A percentile compares a stretch with the other conserved stretches of the same genome.
Evolutionary conservation across 2,888 invertebrate genomes (phyloP).

Genomic region (Calliphora vomitoria): DNA sequence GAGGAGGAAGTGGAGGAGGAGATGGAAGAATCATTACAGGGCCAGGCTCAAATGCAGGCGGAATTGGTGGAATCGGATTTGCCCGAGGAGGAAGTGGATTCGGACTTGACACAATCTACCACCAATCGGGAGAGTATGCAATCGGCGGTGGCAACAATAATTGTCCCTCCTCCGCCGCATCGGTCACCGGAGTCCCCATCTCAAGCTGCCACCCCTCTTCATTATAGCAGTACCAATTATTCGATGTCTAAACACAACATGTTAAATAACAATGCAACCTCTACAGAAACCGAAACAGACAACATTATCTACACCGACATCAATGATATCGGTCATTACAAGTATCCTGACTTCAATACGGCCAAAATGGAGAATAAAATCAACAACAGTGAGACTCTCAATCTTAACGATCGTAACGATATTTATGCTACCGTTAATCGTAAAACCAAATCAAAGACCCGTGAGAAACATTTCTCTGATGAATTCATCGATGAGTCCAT

Average conservation of each 20-base stretch:
- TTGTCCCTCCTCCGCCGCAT: constrained; percentile 84
- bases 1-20: constrained; percentile 80
- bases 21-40: constrained; percentile 82
- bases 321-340: constrained; percentile 84
- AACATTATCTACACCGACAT: constrained; percentile 85
- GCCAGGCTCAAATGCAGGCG: constrained; percentile 83
- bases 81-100: constrained; percentile 84
- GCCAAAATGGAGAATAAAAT: constrained; percentile 81
- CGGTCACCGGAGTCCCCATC: constrained; percentile 84
- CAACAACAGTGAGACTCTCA: constrained; percentile 82
- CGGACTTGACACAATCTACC: constrained; percentile 86
- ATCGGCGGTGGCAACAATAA: constrained; percentile 80
- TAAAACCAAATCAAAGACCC: constrained; percentile 83
- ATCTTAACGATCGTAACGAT: constrained; percentile 83
- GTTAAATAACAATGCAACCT: constrained; percentile 83
- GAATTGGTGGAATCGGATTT: constrained; percentile 84
- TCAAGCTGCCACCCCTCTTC: constrained; percentile 84
- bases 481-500: constrained; percentile 84
- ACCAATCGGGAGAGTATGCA: constrained; percentile 85
- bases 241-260: constrained; percentile 85
- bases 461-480: constrained; percentile 84
- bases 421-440: constrained; percentile 85
- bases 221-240: constrained; percentile 85
- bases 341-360: constrained; percentile 80
- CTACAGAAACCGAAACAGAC: constrained; percentile 84